Evolutionary conservation across 2,888 invertebrate species (phyloP), one percentile per base, ranked within the genome.

Genomic region (Strigamia crassipes): DNA sequence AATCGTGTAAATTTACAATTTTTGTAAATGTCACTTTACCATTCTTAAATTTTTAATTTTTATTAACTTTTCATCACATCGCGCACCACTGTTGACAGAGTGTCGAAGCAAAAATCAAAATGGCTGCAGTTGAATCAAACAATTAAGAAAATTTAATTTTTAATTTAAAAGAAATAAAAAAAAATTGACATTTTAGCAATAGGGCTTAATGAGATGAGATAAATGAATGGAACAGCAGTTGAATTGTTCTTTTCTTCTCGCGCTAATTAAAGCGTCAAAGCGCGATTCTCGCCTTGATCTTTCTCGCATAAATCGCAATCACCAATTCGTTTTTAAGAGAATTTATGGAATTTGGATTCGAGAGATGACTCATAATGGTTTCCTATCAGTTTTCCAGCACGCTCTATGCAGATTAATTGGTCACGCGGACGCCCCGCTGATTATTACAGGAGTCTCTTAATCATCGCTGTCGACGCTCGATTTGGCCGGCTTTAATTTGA

Each of bases 311-410:
- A 42, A 42, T 42, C n/a, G 18, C 61, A 61, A 61, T 61, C 61
- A 61, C 61, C 61, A 61, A 61, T 61, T 61, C 23, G 61, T 8
- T 18, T 15, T 61, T 61, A 61, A 61, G 6, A 18, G 61, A 61
- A 61, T 61, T 61, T 61, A 61, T 61, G 61, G 61, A 61, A 61
- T 61, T 61, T 61, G 61, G 34, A 61, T 61, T 61, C 10, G 61
- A 18, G 18, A 61, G 8, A 2, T 18, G 61, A 61, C 13, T 61
- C 61, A 61, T 61, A 61, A 23, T 61, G 61, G 21, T n/a, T 23
- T 23, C 61, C 23, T 34, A 42, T 12, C 13, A 10, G 42, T 42
- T 42, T 42, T 15, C 42, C 42, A 42, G 15, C 42, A 6, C 34
- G 34, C 42, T 2, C 42, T 18, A 61, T 61, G 61, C 61, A 61